Conservation (phyloP, 1,140 invertebrate genomes). For the Lepidurus packardi region DNA sequence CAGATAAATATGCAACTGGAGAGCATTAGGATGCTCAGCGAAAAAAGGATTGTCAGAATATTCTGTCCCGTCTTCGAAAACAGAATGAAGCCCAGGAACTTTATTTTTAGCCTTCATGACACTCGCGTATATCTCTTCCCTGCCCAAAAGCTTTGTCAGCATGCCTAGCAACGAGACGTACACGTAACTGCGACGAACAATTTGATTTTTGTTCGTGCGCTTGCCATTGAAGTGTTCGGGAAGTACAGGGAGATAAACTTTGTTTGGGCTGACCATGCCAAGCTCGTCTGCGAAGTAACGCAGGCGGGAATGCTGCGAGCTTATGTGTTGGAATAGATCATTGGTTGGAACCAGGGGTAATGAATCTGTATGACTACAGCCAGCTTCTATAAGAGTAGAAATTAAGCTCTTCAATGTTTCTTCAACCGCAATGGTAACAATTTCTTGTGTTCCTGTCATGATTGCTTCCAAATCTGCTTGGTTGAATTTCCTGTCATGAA, state of each 20-base stretch:
- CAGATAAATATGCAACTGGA: conserved; percentile 28
- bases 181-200: not conserved
- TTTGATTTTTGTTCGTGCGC: not conserved
- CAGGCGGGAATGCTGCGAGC: not conserved
- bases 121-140: not conserved
- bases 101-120: not conserved
- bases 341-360: not conserved
- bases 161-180: not conserved
- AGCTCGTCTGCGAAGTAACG: not conserved
- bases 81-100: not conserved
- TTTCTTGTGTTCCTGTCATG: not conserved
- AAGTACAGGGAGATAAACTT: not conserved
- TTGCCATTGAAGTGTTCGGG: not conserved
- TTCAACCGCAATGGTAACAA: not conserved
- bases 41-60: conserved; percentile 24
- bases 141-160: not conserved
- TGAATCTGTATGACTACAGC: not conserved
- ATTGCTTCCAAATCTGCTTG: conserved; percentile 5
- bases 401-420: conserved; percentile 1
- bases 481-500: not conserved
- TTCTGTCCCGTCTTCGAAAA: conserved; percentile 7
- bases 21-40: conserved; percentile 11
- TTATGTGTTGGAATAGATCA: conserved; percentile 1
- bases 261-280: not conserved
- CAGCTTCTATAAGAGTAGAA: not conserved